phyloP scores from a whole-genome alignment of 2,888 invertebrate genomes.

The Axea sp. region DNA sequence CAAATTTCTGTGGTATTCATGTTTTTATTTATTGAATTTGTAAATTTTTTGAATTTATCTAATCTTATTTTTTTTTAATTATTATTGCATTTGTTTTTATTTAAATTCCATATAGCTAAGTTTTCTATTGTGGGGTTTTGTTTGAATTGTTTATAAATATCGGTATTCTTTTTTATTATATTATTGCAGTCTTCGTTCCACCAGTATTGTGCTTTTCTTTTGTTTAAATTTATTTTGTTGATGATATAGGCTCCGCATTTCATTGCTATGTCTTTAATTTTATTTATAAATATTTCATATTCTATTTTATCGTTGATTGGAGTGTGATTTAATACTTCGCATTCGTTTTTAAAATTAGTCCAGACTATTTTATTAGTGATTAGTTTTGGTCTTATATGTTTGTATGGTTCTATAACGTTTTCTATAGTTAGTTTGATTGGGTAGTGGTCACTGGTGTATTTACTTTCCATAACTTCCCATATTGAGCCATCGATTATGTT shows the following conservation, averaged over 20 bases:
- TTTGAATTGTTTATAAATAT: slow-evolving; percentile 6
- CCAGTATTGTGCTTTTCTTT: slow-evolving; percentile 7
- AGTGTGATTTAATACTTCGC: neutral
- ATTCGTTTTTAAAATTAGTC: neutral
- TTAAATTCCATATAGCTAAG: neutral
- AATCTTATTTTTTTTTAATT: slow-evolving; percentile 8
- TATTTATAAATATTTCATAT: neutral
- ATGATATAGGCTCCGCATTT: neutral
- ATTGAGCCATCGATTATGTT: neutral
- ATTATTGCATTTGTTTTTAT: neutral
- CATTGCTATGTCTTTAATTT: neutral
- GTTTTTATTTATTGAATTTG: neutral
- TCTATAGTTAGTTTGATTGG: slow-evolving; percentile 16
- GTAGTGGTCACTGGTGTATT: slow-evolving; percentile 10
- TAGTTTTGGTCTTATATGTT: slow-evolving; percentile 4
- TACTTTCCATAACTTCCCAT: slow-evolving; percentile 10
- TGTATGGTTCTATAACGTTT: neutral
- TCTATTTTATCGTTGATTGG: neutral
- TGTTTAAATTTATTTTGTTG: neutral
- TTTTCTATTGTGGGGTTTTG: neutral
- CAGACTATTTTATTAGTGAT: neutral
- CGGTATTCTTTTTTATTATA: neutral
- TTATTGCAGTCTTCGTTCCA: slow-evolving; percentile 13
- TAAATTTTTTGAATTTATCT: slow-evolving; percentile 6
- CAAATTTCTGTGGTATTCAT: neutral